Evolutionary conservation across 1,140 invertebrate genomes (phyloP).

Genomic region (Bombus vancouverensis): DNA sequence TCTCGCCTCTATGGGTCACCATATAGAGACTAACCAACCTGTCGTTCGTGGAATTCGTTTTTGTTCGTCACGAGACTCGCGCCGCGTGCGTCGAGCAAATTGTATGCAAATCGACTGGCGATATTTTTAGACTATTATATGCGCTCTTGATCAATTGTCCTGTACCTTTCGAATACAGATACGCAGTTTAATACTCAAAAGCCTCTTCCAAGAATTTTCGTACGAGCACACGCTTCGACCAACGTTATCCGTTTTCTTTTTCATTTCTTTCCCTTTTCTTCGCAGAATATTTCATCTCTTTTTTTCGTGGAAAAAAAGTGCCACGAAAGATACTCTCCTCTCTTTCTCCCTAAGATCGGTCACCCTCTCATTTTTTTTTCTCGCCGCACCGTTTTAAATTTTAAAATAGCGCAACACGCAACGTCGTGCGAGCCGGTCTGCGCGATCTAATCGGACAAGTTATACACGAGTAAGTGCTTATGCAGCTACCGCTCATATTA

Average conservation of each 20-base stretch:
- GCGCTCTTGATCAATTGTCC: constrained; percentile 8
- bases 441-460: constrained; percentile 66
- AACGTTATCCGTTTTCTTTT: background rate
- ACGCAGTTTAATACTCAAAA: background rate
- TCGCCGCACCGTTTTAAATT: background rate
- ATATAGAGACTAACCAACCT: background rate
- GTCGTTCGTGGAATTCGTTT: constrained; percentile 13
- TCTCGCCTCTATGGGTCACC: background rate
- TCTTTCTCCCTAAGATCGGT: background rate
- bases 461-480: constrained; percentile 62
- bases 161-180: background rate
- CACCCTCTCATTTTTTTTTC: background rate
- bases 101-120: constrained; percentile 26
- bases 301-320: background rate
- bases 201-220: background rate
- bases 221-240: background rate
- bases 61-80: background rate
- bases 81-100: constrained; percentile 4
- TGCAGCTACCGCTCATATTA: constrained; percentile 66
- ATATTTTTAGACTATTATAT: constrained; percentile 18
- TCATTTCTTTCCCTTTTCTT: background rate
- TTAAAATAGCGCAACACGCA: constrained; percentile 37
- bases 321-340: background rate
- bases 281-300: background rate
- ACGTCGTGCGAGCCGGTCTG: constrained; percentile 28